Percentiles rank a stretch among this genome's conserved stretches.
Evolutionary conservation across 2,113 vertebrate species (phyloP).

Genomic region (Scalopus aquaticus): DNA sequence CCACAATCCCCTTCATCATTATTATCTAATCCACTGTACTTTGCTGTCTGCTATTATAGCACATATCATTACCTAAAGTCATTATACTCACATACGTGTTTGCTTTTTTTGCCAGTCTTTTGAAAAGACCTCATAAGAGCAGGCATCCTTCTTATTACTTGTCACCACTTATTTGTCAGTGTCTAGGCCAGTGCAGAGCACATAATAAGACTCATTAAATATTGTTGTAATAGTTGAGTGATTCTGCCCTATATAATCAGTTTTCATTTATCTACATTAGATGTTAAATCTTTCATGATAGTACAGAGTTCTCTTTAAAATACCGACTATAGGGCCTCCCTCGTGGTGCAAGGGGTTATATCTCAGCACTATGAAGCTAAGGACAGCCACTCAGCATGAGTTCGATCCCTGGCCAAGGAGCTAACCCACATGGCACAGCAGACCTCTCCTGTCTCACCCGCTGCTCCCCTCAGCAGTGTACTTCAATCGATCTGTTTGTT

Average conservation of each 20-base stretch:
- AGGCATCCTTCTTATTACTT: neutral
- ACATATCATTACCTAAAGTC: neutral
- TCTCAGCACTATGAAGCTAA: no score
- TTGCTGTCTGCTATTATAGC: neutral
- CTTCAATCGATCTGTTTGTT: no score
- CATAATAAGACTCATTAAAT: neutral
- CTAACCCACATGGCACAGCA: no score
- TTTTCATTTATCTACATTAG: constrained; percentile 11
- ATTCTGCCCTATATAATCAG: neutral
- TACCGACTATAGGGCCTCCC: neutral
- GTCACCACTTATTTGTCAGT: neutral
- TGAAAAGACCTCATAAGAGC: neutral
- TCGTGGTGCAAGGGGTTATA: no score
- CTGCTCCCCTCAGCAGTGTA: no score
- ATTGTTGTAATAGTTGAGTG: neutral
- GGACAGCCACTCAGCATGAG: no score
- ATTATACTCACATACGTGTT: neutral
- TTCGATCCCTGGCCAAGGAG: no score
- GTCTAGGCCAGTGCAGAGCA: neutral
- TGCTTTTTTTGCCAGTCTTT: neutral
- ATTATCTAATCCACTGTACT: neutral
- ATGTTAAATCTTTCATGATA: neutral
- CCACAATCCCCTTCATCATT: neutral
- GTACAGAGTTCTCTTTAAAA: neutral
- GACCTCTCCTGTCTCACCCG: no score